Percentiles rank a stretch among this genome's conserved stretches.
Conservation (phyloP, 2,113 vertebrate species). For the Petrocephalus microphthalmus region DNA sequence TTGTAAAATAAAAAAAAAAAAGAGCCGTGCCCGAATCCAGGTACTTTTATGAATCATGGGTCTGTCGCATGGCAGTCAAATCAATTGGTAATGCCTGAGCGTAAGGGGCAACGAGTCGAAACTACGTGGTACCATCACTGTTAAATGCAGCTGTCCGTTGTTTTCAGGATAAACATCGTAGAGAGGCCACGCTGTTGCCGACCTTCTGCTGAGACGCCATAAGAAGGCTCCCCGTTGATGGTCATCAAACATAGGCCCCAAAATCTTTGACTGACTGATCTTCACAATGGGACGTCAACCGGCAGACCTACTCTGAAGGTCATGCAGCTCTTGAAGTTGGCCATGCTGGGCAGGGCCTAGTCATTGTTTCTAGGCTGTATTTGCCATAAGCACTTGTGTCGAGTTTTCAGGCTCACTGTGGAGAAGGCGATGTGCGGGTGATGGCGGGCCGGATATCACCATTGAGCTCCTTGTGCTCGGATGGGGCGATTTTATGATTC, state of each 20-base stretch:
- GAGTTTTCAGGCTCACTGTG: neutral
- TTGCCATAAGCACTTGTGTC: neutral
- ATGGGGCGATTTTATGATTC: constrained; percentile 35
- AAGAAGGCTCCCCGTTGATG: too few species aligned
- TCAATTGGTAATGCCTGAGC: neutral
- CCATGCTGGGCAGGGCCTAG: neutral
- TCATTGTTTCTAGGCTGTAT: neutral
- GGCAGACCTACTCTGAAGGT: neutral
- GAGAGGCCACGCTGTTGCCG: neutral
- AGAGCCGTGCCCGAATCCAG: neutral
- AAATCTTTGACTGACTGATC: neutral
- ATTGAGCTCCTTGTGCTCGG: constrained; percentile 41
- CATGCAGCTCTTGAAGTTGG: neutral
- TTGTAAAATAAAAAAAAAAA: neutral
- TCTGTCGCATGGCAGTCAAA: neutral
- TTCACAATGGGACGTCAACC: neutral
- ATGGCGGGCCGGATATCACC: constrained; percentile 42
- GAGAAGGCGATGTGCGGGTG: constrained; percentile 30
- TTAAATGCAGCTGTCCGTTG: neutral
- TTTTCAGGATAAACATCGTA: neutral
- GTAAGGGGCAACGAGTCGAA: neutral
- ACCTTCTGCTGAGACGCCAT: neutral
- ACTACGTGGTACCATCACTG: neutral
- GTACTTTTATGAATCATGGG: neutral
- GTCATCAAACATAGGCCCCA: neutral